phyloP scores from a whole-genome alignment of 2,113 vertebrate genomes.

The Nansenia antarctica region DNA sequence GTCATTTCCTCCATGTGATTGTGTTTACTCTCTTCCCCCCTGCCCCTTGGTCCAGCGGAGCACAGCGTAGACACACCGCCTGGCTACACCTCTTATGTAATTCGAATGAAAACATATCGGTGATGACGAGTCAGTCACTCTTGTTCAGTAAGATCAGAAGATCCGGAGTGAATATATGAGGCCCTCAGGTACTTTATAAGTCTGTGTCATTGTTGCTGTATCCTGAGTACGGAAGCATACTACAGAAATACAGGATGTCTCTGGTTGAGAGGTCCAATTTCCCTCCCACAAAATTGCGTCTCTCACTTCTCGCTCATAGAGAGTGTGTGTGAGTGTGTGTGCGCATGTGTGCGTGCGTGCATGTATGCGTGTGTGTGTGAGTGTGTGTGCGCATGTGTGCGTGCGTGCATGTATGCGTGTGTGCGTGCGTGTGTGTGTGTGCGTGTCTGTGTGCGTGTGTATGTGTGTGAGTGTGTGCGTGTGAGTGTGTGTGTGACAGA shows the following conservation, averaged over 20 bases:
- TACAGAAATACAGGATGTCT: not conserved
- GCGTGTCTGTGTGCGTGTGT: no score
- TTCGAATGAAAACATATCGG: not conserved
- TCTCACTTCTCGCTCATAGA: no score
- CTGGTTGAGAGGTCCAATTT: not conserved
- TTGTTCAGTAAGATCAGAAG: no score
- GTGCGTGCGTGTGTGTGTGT: no score
- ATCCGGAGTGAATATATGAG: not conserved
- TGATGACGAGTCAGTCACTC: conserved; percentile 4
- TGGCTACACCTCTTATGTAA: not conserved
- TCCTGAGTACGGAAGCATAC: no score
- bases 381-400: no score
- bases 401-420: no score
- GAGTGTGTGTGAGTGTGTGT: no score
- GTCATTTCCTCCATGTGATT: conserved; percentile 17
- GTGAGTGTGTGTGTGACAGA: not conserved
- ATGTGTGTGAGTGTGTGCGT: not conserved
- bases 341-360: no score
- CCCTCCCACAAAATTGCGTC: no score
- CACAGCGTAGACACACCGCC: not conserved
- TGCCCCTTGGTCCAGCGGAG: not conserved
- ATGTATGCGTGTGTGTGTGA: no score
- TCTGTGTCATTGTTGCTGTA: no score
- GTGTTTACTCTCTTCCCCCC: conserved; percentile 8
- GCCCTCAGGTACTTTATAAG: not conserved